These are phyloP conservation scores for Troides oblongomaculatus DNA, from an alignment of 2,888 invertebrate species.

Conservation along the genomic window DNA sequence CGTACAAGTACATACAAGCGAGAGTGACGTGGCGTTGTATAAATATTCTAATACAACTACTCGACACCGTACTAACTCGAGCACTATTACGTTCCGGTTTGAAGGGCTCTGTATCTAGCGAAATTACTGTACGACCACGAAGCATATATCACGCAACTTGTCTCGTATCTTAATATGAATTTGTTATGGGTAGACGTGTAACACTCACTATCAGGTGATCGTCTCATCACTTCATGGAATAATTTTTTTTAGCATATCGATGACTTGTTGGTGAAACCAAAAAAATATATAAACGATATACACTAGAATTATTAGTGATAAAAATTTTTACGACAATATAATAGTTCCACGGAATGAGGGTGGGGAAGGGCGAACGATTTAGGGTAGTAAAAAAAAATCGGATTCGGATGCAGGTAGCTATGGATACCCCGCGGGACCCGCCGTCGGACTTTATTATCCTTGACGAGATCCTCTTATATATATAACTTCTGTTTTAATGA, in stretches of 20 bases:
- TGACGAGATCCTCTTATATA: background rate
- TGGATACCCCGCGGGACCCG: background rate
- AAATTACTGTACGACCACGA: too few relatives aligned
- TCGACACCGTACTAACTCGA: background rate
- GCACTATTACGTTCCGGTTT: too few relatives aligned
- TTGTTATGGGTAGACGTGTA: too few relatives aligned
- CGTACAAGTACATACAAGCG: too few relatives aligned
- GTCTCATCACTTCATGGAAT: too few relatives aligned
- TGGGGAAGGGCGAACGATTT: slow-evolving; percentile 12
- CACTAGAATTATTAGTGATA: slow-evolving; percentile 41
- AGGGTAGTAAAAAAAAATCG: slow-evolving; percentile 8
- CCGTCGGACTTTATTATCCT: background rate
- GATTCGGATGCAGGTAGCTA: slow-evolving; percentile 20
- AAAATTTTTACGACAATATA: slow-evolving; percentile 70
- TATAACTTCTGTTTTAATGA: slow-evolving; percentile 1
- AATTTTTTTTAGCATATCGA: too few relatives aligned
- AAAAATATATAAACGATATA: background rate
- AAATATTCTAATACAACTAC: background rate
- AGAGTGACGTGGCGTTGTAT: too few relatives aligned
- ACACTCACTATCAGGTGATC: too few relatives aligned
- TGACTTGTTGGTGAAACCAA: background rate
- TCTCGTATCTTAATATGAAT: too few relatives aligned
- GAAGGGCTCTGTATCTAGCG: too few relatives aligned
- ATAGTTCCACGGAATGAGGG: slow-evolving; percentile 43
- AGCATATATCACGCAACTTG: too few relatives aligned